phyloP scores from a whole-genome alignment of 2,113 vertebrate species.

The Corythaeola cristata region DNA sequence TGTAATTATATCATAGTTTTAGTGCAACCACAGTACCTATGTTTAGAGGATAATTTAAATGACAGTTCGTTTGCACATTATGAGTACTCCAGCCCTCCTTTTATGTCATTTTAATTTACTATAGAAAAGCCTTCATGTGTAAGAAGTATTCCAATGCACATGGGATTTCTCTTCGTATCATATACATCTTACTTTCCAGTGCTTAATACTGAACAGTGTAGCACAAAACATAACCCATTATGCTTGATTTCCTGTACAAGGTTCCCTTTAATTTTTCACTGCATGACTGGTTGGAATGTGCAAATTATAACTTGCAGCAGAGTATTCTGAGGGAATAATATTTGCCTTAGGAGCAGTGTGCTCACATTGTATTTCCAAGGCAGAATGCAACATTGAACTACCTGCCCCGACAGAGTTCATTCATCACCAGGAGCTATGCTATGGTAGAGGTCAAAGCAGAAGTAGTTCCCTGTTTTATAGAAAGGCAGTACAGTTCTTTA shows the following conservation, averaged over 20 bases:
- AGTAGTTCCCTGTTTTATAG: neutral
- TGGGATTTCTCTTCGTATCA: neutral
- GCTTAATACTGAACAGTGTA: neutral
- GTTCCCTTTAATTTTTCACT: slow-evolving; percentile 21
- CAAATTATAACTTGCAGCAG: slow-evolving; percentile 18
- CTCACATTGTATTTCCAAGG: neutral
- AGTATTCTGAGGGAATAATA: slow-evolving; percentile 7
- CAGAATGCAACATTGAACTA: neutral
- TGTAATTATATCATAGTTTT: slow-evolving; percentile 36
- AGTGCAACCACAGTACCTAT: neutral
- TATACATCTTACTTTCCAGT: neutral
- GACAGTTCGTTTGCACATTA: slow-evolving; percentile 26
- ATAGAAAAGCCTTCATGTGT: neutral
- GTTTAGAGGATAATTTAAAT: slow-evolving; percentile 33
- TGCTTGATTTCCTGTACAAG: slow-evolving; percentile 1
- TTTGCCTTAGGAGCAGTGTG: slow-evolving; percentile 6
- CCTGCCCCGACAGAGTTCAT: neutral
- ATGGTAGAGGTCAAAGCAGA: neutral
- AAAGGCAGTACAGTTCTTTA: neutral
- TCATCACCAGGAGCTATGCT: neutral
- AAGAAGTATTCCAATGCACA: neutral
- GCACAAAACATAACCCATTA: neutral
- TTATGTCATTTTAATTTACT: slow-evolving; percentile 14
- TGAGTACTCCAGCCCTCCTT: neutral
- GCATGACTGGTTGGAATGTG: neutral